Conservation (phyloP, 2,113 vertebrate genomes). For the Sinosuthora webbiana region DNA sequence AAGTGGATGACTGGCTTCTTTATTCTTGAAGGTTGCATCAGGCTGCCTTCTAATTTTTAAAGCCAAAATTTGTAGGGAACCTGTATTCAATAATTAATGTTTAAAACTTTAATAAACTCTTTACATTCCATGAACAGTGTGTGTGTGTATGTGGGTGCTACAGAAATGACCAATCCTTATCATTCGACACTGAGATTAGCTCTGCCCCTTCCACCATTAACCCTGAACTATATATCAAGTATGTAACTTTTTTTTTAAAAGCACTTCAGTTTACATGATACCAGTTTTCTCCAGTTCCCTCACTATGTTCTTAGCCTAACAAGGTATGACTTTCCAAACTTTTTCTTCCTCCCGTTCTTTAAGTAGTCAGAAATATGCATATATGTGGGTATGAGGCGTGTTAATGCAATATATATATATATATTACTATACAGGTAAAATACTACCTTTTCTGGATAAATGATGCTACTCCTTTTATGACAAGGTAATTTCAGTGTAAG, state of each 20-base stretch:
- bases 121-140: background rate
- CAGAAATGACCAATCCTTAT: background rate
- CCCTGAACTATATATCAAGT: background rate
- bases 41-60: background rate
- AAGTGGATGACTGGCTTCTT: background rate
- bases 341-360: constrained; percentile 2
- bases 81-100: background rate
- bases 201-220: background rate
- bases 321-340: constrained; percentile 3
- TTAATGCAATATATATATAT: background rate
- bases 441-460: background rate
- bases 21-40: background rate
- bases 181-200: background rate
- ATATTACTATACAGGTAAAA: background rate
- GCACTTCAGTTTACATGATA: background rate
- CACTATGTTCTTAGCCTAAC: constrained; percentile 12
- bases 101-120: background rate
- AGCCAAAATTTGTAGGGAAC: background rate
- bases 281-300: constrained; percentile 21
- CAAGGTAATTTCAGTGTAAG: background rate
- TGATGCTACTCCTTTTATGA: background rate
- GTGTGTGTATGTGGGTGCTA: background rate
- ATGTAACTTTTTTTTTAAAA: background rate
- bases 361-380: background rate
- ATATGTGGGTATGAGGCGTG: background rate